Base-by-base conservation (phyloP, 2,797 vertebrate species). In the Lepus oiostolus region DNA sequence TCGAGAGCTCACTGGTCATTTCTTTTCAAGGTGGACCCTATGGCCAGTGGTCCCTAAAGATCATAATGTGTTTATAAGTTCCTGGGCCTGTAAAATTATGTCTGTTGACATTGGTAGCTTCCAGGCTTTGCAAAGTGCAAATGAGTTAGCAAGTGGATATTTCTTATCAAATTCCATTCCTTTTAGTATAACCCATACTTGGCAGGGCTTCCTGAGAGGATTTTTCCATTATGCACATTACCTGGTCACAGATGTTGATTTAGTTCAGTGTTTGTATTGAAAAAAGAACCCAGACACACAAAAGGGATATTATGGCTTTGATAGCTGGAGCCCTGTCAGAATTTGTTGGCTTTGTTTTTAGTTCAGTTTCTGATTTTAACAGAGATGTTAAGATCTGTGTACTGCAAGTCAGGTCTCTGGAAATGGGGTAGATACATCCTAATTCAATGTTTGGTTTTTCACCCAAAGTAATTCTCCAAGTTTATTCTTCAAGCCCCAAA, bases 91-190 rank as follows among this genome's bases (percentile, higher is more conserved):
- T 89, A 50, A 92, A 85, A 68, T 54, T 94, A 16, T 84, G 62
- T 83, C 47, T 22, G 4, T 71, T 79, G 82, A 52, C 71, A 63
- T 74, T 76, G 70, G 58, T 80, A 80, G 38, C 68, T 75, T 24
- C 77, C 13, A 11, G 26, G 17, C 12, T 95, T 96, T 85, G 17
- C 80, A 67, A 91, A 82, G 38, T 68, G 70, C 63, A 58, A 87
- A 21, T 91, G 52, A 88, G 85, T 96, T 93, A 92, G 88, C 91
- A 90, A 63, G 77, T 88, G 47, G 91, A 7, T 96, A 47, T 96
- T 95, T 96, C 94, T 95, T 92, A 95, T 86, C 94, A 93, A 85
- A 85, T 94, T 72, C 83, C 90, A 93, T 93, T 96, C 85, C 77
- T 85, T 93, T 96, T 91, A 89, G 54, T 58, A 26, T 63, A 82